A percentile compares a stretch with the other conserved stretches of the same genome.
phyloP scores from a whole-genome alignment of 2,888 invertebrate species.

The Limnephilus rhombicus region DNA sequence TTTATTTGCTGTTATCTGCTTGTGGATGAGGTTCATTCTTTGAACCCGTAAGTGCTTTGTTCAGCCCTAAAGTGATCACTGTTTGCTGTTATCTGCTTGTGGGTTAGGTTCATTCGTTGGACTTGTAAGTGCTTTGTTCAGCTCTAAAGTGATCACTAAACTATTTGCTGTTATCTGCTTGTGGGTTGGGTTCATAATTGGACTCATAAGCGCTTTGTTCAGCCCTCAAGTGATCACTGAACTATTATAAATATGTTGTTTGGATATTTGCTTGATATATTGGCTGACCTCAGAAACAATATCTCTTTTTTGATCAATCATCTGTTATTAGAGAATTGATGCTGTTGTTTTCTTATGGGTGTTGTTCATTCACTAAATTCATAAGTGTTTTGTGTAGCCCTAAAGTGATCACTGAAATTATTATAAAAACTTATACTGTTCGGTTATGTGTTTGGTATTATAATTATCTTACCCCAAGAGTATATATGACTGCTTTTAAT shows the following conservation, averaged over 20 bases:
- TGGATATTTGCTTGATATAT: too few relatives aligned
- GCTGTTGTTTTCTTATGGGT: too few relatives aligned
- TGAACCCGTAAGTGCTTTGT: not conserved
- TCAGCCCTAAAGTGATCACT: not conserved
- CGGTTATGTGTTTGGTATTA: too few relatives aligned
- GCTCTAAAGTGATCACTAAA: not conserved
- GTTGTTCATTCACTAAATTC: too few relatives aligned
- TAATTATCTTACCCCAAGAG: not conserved
- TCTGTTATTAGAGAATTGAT: too few relatives aligned
- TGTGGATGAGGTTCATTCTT: not conserved
- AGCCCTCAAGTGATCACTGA: not conserved
- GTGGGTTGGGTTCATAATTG: not conserved
- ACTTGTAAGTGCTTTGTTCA: not conserved
- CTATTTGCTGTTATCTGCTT: not conserved
- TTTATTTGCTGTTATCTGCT: not conserved
- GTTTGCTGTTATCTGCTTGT: not conserved
- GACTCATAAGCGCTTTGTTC: not conserved
- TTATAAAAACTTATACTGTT: too few relatives aligned
- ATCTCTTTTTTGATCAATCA: too few relatives aligned
- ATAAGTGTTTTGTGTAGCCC: too few relatives aligned
- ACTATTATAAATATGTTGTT: too few relatives aligned
- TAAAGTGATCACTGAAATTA: too few relatives aligned
- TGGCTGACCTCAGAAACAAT: too few relatives aligned
- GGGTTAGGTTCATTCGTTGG: not conserved
- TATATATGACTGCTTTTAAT: not conserved